Evolutionary conservation across 2,113 vertebrate species (phyloP), one percentile per base, ranked within the genome.

Genomic region (Colaptes auratus): DNA sequence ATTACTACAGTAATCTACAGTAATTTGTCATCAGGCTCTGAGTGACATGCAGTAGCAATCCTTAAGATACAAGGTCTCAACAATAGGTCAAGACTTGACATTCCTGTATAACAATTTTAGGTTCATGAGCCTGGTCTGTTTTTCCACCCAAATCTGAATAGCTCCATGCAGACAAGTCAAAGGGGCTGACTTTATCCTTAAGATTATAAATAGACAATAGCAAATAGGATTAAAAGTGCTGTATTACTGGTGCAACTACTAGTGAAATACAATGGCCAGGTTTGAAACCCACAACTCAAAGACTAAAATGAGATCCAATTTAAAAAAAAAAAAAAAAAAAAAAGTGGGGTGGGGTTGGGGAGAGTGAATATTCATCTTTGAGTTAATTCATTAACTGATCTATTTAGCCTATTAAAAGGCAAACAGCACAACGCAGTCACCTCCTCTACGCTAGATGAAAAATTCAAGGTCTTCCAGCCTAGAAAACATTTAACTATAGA

Each of bases 11-110:
- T n/a, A 87, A 93, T 94, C 89, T 81, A 52, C 55, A 55, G 46
- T 93, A 79, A 91, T 95, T 95, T 95, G 79, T 96, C 95, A 90
- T 72, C 79, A 55, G 72, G 39, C 60, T 88, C 64, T 64, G 86
- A 92, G 88, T 59, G 86, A 52, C 15, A 27, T 8, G 7, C 25
- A 82, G 71, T n/a, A 50, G 50, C 25, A 72, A 67, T 72, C 6
- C 65, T 31, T 16, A 56, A 50, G 3, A 78, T 4, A 36, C 7
- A 5, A 1, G 4, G n/a, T 78, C 66, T 75, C 53, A 42, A 86
- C 30, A 73, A 76, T 11, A 69, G 25, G 55, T 58, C 30, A 82
- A 82, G 15, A 56, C 55, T 20, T 75, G 20, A 63, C 63, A 79
- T 18, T 12, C 23, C 25, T 16, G 5, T 24, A 3, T 0, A 55